phyloP scores from a whole-genome alignment of 2,888 invertebrate species.

The Apomyelois bistriatella region DNA sequence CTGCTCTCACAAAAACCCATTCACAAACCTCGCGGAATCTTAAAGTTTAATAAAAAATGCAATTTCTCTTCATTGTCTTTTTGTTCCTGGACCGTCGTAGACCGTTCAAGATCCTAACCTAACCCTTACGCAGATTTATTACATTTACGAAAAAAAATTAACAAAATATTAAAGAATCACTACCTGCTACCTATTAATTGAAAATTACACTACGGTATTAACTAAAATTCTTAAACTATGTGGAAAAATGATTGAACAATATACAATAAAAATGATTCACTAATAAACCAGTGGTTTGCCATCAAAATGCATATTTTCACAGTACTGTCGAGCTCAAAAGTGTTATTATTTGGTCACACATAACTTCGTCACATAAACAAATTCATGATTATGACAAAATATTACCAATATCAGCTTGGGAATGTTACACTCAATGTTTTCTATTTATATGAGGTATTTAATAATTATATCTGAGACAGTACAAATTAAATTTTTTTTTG shows the following conservation, averaged over 20 bases:
- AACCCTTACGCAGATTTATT: conserved; percentile 67
- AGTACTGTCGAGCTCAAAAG: conserved; percentile 20
- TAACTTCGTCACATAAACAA: conserved; percentile 8
- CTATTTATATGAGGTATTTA: conserved; percentile 54
- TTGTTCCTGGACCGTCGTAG: conserved; percentile 67
- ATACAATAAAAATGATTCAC: conserved; percentile 78
- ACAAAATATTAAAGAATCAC: conserved; percentile 76
- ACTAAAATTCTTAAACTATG: conserved; percentile 76
- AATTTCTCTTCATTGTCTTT: conserved; percentile 76
- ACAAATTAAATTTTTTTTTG: conserved; percentile 21
- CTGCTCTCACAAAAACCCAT: conserved; percentile 31
- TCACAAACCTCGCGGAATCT: conserved; percentile 34
- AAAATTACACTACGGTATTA: conserved; percentile 73
- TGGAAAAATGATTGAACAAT: conserved; percentile 78
- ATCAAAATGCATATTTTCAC: conserved; percentile 32
- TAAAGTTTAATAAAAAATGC: conserved; percentile 59
- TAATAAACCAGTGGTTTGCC: conserved; percentile 67
- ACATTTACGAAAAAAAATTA: conserved; percentile 71
- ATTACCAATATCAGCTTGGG: conserved; percentile 26
- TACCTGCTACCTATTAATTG: conserved; percentile 74
- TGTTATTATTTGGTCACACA: conserved; percentile 12
- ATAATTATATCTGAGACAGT: conserved; percentile 43
- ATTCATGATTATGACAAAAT: not conserved
- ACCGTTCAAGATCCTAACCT: conserved; percentile 65
- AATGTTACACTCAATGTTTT: conserved; percentile 6